These are phyloP conservation scores for Leptinotarsa lineolata DNA, from an alignment of 1,140 invertebrate species.

Conservation along the genomic window DNA sequence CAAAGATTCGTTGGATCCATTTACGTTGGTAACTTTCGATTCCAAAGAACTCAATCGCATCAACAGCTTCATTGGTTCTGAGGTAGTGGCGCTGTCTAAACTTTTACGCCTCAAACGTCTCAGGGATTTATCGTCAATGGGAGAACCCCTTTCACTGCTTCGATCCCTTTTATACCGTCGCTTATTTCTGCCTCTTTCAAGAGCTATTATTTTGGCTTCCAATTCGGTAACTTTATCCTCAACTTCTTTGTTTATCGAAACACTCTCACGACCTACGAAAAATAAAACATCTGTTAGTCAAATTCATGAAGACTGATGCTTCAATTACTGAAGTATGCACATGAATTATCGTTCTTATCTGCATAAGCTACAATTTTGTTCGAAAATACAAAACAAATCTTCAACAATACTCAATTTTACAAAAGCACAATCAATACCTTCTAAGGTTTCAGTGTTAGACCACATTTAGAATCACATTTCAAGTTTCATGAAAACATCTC, in stretches of 20 bases:
- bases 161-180: slow-evolving; percentile 46
- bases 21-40: slow-evolving; percentile 69
- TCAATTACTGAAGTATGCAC: background rate
- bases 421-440: too few species aligned
- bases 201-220: slow-evolving; percentile 73
- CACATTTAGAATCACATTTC: too few species aligned
- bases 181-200: slow-evolving; percentile 58
- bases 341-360: too few species aligned
- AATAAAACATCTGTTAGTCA: slow-evolving; percentile 38
- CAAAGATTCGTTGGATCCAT: slow-evolving; percentile 62
- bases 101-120: slow-evolving; percentile 68
- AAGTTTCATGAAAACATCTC: too few species aligned
- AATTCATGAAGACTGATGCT: background rate
- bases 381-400: too few species aligned
- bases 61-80: slow-evolving; percentile 77
- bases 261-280: slow-evolving; percentile 66
- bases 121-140: slow-evolving; percentile 59
- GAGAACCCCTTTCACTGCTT: slow-evolving; percentile 50
- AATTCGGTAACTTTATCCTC: slow-evolving; percentile 80
- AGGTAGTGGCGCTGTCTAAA: slow-evolving; percentile 73
- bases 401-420: too few species aligned
- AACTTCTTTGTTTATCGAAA: slow-evolving; percentile 78
- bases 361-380: too few species aligned
- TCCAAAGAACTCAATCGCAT: slow-evolving; percentile 75
- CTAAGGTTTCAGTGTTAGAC: too few species aligned